Conservation (phyloP, 1,140 invertebrate species). For the Lepidurus couesii region DNA sequence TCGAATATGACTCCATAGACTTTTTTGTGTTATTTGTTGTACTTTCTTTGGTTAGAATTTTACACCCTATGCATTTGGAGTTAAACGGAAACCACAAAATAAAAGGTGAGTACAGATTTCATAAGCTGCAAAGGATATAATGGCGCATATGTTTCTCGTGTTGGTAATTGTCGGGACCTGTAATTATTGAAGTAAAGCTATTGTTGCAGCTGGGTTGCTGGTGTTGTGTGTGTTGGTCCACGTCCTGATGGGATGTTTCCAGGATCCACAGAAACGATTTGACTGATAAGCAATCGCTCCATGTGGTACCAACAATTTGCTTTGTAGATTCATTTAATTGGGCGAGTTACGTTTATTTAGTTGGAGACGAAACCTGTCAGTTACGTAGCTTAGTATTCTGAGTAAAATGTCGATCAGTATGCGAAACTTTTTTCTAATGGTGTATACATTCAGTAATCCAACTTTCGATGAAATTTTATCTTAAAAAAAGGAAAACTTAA, state of each 20-base stretch:
- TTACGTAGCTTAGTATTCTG: neutral
- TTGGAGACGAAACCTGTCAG: neutral
- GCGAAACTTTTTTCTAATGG: neutral
- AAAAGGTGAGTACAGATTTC: neutral
- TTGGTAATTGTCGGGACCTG: constrained; percentile 1
- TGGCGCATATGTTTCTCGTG: neutral
- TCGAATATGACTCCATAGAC: too few relatives aligned
- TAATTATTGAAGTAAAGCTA: constrained; percentile 2
- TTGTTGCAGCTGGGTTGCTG: neutral
- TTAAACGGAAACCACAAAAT: neutral
- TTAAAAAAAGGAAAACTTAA: neutral
- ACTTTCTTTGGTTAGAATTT: neutral
- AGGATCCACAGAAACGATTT: neutral
- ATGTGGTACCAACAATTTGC: neutral
- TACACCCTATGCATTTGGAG: neutral
- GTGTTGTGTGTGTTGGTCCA: neutral
- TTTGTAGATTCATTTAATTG: neutral
- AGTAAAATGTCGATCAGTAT: neutral
- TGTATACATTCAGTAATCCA: too few relatives aligned
- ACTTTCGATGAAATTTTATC: too few relatives aligned
- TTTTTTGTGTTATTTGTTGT: too few relatives aligned
- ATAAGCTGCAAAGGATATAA: neutral
- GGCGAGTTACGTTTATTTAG: neutral
- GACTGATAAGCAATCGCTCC: constrained; percentile 12
- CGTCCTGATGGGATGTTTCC: neutral